Evolutionary conservation across 2,888 invertebrate species (phyloP).

Genomic region (Carterocephalus palaemon): DNA sequence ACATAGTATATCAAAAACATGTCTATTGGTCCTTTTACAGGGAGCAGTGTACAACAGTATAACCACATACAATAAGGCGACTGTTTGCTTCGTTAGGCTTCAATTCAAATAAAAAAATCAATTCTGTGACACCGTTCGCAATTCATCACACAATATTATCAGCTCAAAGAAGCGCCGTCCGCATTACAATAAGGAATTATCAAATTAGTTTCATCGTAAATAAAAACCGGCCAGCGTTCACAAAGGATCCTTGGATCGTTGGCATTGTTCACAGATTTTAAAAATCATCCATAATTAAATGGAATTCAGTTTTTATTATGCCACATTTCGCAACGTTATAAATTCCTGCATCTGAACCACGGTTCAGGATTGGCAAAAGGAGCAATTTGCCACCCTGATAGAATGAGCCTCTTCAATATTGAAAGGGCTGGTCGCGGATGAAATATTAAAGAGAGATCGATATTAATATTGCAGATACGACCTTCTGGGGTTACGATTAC

Average conservation of each 20-base stretch:
- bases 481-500: slow-evolving; percentile 41
- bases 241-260: slow-evolving; percentile 69
- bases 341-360: slow-evolving; percentile 60
- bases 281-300: slow-evolving; percentile 78
- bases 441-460: slow-evolving; percentile 48
- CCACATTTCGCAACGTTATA: slow-evolving; percentile 67
- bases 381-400: slow-evolving; percentile 68
- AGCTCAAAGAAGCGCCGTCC: slow-evolving; percentile 40
- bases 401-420: slow-evolving; percentile 49
- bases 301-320: slow-evolving; percentile 69
- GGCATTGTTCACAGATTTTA: slow-evolving; percentile 78
- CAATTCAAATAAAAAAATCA: too few species aligned
- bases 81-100: too few species aligned
- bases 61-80: too few species aligned
- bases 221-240: slow-evolving; percentile 56
- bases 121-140: slow-evolving; percentile 23
- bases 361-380: slow-evolving; percentile 55
- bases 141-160: slow-evolving; percentile 37
- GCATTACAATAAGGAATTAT: slow-evolving; percentile 71
- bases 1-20: too few species aligned
- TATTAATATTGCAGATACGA: slow-evolving; percentile 55
- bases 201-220: slow-evolving; percentile 67
- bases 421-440: slow-evolving; percentile 45
- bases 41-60: too few species aligned
- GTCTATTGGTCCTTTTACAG: too few species aligned